Evolutionary conservation across 2,797 vertebrate genomes (phyloP).

Genomic region (Pseudomugil tenellus): DNA sequence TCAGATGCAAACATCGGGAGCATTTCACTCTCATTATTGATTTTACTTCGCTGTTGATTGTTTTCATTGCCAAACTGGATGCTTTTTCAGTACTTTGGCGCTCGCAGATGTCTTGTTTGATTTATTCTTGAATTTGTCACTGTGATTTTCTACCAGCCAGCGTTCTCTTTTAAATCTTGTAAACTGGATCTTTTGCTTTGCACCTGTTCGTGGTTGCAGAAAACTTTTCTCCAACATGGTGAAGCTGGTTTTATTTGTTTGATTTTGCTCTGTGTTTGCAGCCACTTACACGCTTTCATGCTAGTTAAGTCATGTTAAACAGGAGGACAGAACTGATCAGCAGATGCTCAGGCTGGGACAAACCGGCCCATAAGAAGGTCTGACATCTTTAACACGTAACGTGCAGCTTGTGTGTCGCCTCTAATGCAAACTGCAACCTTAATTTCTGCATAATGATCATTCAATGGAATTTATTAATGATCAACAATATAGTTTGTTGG

Average conservation of each 20-base stretch:
- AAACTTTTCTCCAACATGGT: neutral
- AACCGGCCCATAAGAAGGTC: neutral
- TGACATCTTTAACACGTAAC: no score
- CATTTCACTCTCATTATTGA: conserved; percentile 46
- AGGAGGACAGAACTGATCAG: neutral
- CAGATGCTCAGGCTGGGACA: neutral
- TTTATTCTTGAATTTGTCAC: conserved; percentile 29
- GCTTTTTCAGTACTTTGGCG: conserved; percentile 1
- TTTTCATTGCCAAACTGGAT: conserved; percentile 41
- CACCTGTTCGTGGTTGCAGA: neutral
- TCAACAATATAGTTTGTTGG: neutral
- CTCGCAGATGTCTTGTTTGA: conserved; percentile 22
- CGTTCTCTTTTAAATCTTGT: conserved; percentile 5
- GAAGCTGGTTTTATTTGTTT: neutral
- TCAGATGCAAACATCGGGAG: conserved; percentile 27
- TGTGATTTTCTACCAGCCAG: conserved; percentile 3
- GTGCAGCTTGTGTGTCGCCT: neutral
- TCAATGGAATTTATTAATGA: neutral
- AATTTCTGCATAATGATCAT: neutral
- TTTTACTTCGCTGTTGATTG: conserved; percentile 48
- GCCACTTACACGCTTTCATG: neutral
- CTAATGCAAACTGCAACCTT: neutral
- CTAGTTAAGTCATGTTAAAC: neutral
- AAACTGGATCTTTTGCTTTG: neutral
- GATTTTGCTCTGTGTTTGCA: neutral